Conservation (phyloP, 37 sponge, comb jelly and placozoan genomes). For the Agelas oroides region DNA sequence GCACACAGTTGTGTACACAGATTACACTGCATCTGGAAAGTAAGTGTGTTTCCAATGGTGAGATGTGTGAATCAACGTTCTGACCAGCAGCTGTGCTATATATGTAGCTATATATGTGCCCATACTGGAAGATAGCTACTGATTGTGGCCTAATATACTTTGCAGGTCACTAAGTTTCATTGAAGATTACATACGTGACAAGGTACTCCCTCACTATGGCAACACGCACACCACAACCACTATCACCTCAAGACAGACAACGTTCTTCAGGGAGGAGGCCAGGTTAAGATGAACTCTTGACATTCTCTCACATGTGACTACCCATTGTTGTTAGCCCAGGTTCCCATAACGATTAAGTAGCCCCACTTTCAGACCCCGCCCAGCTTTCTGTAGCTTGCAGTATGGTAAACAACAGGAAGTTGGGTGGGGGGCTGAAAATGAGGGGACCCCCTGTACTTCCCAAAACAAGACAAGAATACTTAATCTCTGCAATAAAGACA, state of each 20-base stretch:
- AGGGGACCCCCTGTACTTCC: no score
- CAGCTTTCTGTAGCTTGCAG: no score
- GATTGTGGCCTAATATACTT: no score
- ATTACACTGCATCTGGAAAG: slow-evolving; percentile 94
- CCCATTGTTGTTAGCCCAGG: background rate
- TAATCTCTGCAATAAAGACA: no score
- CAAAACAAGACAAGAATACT: no score
- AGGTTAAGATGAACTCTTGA: slow-evolving; percentile 21
- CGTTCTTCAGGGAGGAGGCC: slow-evolving; percentile 87
- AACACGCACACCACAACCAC: slow-evolving; percentile 92
- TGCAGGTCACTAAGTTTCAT: slow-evolving; percentile 77
- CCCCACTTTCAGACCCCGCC: background rate
- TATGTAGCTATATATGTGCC: no score
- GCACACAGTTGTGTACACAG: slow-evolving; percentile 82
- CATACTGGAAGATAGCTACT: no score
- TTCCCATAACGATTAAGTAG: background rate
- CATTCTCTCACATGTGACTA: background rate
- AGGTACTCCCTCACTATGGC: slow-evolving; percentile 85
- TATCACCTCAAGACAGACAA: slow-evolving; percentile 80
- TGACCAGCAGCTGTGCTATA: no score
- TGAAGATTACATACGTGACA: slow-evolving; percentile 73
- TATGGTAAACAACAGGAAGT: no score
- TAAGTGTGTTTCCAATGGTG: slow-evolving; percentile 14
- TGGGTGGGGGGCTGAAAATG: no score
- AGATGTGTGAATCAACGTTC: no score